Base-by-base conservation (phyloP, 2,113 vertebrate species). In the Hirundichthys speculiger region DNA sequence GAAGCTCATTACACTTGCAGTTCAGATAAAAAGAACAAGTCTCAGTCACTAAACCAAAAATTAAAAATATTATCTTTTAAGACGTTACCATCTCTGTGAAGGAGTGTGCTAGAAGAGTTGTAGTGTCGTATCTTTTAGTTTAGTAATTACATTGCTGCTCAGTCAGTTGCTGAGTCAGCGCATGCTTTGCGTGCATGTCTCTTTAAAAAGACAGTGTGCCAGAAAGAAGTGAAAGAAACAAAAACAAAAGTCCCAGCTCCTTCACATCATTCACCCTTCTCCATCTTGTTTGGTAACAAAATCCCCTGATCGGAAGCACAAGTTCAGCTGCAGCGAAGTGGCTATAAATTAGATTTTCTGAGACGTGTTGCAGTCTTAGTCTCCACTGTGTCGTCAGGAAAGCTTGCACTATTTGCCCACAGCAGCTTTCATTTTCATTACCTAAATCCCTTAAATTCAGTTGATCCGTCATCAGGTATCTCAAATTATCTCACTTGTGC, bases 221-320 rank as follows among this genome's bases (percentile, higher is more conserved):
- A 1, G 43, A 58, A 39, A 62, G 39, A 60, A 65, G 24, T 21
- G 13, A 68, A 59, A 63, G 45, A 69, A n/a, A 50, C 40, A 19
- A 48, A 27, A 72, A 21, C 7, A 5, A 54, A 40, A 38, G 25
- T 78, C 47, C 27, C 5, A 55, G 66, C 49, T 51, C 22, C 62
- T 81, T 59, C 55, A 53, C 61, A 69, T 79, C 66, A 67, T 61
- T 69, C 66, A 78, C 59, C 65, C 64, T 45, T 66, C 55, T 58
- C 59, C 30, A 3, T 56, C 70, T 69, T 88, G 75, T 84, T 89
- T 89, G 83, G 89, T 90, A 92, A 93, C 51, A 62, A 64, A 79
- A 92, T 90, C 88, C 89, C 67, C 70, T 51, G 75, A 82, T 91
- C 86, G 91, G 92, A 91, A 91, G 89, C 91, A 82, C 85, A 91